Evolutionary conservation across 2,113 vertebrate genomes (phyloP).

Genomic region (Micronycteris hirsuta): DNA sequence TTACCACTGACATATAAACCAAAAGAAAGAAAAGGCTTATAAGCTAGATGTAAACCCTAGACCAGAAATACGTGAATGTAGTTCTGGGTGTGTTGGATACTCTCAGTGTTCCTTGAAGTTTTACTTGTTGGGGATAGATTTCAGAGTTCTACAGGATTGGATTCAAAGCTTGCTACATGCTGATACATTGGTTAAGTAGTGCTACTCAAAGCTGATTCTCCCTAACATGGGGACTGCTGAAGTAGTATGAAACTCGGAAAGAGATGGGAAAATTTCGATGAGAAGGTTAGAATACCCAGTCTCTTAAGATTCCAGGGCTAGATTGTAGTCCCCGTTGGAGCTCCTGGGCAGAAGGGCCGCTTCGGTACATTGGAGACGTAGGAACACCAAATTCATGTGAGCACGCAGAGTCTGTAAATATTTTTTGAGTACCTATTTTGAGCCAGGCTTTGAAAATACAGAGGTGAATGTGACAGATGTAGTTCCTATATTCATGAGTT

Average conservation of each 20-base stretch:
- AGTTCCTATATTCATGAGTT: background rate
- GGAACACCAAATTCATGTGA: background rate
- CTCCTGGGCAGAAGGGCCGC: background rate
- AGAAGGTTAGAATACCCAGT: background rate
- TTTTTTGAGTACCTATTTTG: background rate
- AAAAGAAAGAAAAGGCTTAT: background rate
- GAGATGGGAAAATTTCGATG: background rate
- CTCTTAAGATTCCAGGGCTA: slow-evolving; percentile 20
- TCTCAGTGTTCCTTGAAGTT: background rate
- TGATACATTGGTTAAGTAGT: background rate
- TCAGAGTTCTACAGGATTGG: background rate
- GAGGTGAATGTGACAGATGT: background rate
- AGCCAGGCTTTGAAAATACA: slow-evolving; percentile 16
- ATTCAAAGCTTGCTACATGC: background rate
- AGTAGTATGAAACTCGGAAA: background rate
- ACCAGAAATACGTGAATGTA: background rate
- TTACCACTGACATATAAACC: background rate
- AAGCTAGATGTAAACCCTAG: background rate
- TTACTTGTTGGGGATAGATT: background rate
- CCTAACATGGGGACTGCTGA: background rate
- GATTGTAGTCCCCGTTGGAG: background rate
- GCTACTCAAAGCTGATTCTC: background rate
- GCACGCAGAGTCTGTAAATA: background rate
- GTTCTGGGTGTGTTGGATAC: background rate
- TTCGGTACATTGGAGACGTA: background rate